Base-by-base conservation (phyloP, 2,113 vertebrate species). In the Dicentrarchus labrax region DNA sequence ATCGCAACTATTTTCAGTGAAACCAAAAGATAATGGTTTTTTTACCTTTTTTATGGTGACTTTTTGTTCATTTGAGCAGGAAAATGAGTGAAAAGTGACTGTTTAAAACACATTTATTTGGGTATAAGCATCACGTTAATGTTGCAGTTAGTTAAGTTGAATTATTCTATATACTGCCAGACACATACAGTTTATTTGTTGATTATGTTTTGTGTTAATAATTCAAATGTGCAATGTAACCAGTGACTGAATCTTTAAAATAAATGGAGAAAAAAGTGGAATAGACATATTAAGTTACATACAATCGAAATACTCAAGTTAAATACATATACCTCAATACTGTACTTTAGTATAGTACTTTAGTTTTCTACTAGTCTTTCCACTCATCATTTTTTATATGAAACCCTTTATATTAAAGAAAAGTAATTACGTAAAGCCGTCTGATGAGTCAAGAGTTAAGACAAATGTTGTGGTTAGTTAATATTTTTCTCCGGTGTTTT, bases 1-100 rank as follows among this genome's bases (percentile, higher is more conserved):
- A 89, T 67, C 78, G 41, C 24, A 51, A 71, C 80, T 91, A 88
- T 91, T 94, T 94, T 78, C 62, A 87, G 88, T 41, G 9, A 72
- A 50, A 15, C 36, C 66, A 84, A 79, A 64, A 64, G 2, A 64
- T 50, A 21, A 51, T 54, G 22, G 30, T 84, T 41, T 22, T 67
- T 60, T 36, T 15, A 0, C 0, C 51, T 47, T 45, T 76, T 19
- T 64, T 10, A 2, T 78, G 21, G 1, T 13, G 6, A 54, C 1
- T 50, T 85, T 53, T 80, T 68, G 6, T 36, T 53, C 13, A 36
- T 62, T 51, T 13, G 0, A 17, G 13, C 4, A n/a, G 59, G 3
- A 56, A 67, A 9, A 41, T 57, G 1, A 70, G 45, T 9, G 17
- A 74, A 67, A 68, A 68, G 16, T 4, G 0, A 19, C 48, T 17